Conservation (phyloP, 2,113 vertebrate genomes). For the Periophthalmus modestus region DNA sequence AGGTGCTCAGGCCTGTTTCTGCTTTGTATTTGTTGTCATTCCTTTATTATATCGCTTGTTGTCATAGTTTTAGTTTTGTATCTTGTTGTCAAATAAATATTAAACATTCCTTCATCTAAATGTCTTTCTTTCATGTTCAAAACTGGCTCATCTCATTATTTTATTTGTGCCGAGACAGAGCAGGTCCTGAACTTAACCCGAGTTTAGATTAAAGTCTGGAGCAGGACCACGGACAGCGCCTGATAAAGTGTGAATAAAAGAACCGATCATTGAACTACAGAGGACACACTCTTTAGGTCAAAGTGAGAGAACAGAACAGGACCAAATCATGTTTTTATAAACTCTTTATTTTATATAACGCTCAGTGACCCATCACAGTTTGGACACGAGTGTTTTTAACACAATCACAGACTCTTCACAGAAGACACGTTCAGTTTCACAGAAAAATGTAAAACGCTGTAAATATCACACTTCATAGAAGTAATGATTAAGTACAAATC, state of each 20-base stretch:
- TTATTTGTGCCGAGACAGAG: neutral
- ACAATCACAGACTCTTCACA: neutral
- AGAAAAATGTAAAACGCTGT: neutral
- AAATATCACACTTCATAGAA: neutral
- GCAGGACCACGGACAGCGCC: constrained; percentile 1
- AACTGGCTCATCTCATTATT: neutral
- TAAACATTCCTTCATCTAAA: neutral
- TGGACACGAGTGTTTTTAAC: neutral
- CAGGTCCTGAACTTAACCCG: too few species aligned
- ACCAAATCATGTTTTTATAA: neutral
- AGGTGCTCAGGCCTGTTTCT: neutral
- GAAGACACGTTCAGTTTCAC: too few species aligned
- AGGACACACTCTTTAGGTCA: neutral
- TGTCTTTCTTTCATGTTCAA: neutral
- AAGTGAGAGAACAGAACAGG: neutral
- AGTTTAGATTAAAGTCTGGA: neutral
- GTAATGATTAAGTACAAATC: neutral
- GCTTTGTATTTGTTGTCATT: neutral
- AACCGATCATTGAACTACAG: too few species aligned
- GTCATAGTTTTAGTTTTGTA: constrained; percentile 3
- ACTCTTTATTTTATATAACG: neutral
- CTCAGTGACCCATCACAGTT: neutral
- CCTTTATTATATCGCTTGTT: neutral
- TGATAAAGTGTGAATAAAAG: neutral
- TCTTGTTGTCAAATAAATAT: neutral